Percentiles rank a stretch among this genome's conserved stretches.
Evolutionary conservation across 2,113 vertebrate species (phyloP).

Genomic region (Cephalopholis sonnerati): DNA sequence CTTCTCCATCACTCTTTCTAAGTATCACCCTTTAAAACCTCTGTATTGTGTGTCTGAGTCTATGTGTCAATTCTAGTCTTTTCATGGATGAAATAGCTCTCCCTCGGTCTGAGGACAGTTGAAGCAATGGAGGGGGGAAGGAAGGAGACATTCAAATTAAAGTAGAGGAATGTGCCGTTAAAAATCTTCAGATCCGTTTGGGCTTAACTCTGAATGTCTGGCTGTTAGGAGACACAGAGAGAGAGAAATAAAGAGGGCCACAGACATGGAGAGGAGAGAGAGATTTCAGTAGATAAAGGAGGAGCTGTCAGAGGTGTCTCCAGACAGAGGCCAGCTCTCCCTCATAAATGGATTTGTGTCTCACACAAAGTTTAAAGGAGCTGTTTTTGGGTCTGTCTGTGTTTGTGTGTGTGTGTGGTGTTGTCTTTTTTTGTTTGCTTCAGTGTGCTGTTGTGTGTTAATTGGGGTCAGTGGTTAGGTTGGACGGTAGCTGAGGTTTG

Average conservation of each 20-base stretch:
- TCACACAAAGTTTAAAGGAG: slow-evolving; percentile 45
- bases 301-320: slow-evolving; percentile 58
- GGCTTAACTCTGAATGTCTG: slow-evolving; percentile 48
- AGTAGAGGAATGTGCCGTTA: slow-evolving; percentile 58
- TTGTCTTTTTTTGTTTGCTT: neutral
- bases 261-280: neutral
- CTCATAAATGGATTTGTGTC: slow-evolving; percentile 56
- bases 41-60: neutral
- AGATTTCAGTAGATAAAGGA: slow-evolving; percentile 23
- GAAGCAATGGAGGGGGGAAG: slow-evolving; percentile 5
- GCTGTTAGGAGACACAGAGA: slow-evolving; percentile 32
- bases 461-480: neutral
- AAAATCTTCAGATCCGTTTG: slow-evolving; percentile 47
- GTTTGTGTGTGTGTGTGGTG: slow-evolving; percentile 13
- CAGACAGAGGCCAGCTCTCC: slow-evolving; percentile 35
- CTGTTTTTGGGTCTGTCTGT: slow-evolving; percentile 12
- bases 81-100: neutral
- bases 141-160: slow-evolving; percentile 51
- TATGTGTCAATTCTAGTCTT: neutral
- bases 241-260: slow-evolving; percentile 1
- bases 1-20: neutral
- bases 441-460: neutral
- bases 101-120: slow-evolving; percentile 12
- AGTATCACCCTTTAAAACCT: neutral
- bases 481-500: neutral